phyloP scores from a whole-genome alignment of 2,113 vertebrate species.

The Dromaius novaehollandiae region DNA sequence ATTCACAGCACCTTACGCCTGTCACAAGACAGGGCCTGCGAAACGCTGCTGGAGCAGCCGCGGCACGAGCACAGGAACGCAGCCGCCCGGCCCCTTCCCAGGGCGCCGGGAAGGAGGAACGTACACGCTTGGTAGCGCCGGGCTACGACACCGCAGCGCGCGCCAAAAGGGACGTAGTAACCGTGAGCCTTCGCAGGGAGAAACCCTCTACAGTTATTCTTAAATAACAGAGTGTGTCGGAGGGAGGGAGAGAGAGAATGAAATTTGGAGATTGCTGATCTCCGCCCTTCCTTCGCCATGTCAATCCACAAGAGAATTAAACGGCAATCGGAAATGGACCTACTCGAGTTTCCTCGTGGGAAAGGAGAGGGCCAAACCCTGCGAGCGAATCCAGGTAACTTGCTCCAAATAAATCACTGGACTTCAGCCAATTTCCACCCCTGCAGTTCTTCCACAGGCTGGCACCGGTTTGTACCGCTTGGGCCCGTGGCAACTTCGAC shows the following conservation, averaged over 20 bases:
- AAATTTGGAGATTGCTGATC: not conserved
- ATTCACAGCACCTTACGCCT: conserved; percentile 73
- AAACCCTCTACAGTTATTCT: not conserved
- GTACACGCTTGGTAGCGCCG: no score
- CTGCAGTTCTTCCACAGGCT: not conserved
- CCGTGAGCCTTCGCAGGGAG: no score
- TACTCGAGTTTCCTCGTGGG: not conserved
- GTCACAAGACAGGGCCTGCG: conserved; percentile 76
- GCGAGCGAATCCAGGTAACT: not conserved
- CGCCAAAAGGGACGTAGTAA: no score
- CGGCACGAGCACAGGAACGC: no score
- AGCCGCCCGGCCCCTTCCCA: no score
- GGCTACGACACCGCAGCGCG: no score
- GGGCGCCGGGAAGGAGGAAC: no score
- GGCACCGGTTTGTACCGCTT: not conserved
- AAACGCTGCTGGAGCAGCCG: conserved; percentile 65
- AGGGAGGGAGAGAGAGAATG: not conserved
- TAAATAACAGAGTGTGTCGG: not conserved
- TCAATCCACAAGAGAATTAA: conserved; percentile 18
- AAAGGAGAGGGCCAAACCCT: conserved; percentile 27
- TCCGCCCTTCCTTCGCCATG: not conserved
- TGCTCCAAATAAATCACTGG: not conserved
- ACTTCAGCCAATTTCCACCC: not conserved
- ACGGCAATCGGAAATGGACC: not conserved
- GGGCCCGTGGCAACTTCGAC: not conserved